Conservation (phyloP, 2,797 vertebrate species). For the Tauraco hartlaubi region DNA sequence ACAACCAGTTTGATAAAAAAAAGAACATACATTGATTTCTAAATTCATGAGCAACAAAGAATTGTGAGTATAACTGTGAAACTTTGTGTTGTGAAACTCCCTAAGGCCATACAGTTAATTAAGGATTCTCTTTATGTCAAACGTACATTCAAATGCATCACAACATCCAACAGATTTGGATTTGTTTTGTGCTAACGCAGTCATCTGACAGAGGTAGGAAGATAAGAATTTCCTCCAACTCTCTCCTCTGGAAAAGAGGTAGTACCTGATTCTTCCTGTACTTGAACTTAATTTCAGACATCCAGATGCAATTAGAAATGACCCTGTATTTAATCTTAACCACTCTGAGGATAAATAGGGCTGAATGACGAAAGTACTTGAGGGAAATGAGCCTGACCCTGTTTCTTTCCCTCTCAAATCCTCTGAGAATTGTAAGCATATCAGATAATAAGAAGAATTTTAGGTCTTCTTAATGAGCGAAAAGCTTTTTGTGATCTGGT, state of each 20-base stretch:
- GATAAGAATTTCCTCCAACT: conserved; percentile 35
- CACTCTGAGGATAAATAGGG: background rate
- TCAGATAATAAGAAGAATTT: background rate
- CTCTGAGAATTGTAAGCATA: background rate
- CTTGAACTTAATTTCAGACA: conserved; percentile 21
- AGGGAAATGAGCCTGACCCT: background rate
- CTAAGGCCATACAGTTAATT: background rate
- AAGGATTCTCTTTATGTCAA: conserved; percentile 36
- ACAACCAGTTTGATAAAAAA: background rate
- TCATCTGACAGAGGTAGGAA: conserved; percentile 8
- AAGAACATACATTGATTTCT: background rate
- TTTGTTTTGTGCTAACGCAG: background rate
- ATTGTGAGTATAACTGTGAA: background rate
- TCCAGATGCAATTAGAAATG: conserved; percentile 27
- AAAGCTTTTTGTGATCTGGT: background rate
- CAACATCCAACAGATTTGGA: conserved; percentile 25
- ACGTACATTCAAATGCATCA: conserved; percentile 22
- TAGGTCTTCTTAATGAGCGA: background rate
- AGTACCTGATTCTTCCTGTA: background rate
- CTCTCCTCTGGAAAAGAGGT: background rate
- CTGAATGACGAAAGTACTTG: background rate
- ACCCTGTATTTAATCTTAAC: background rate
- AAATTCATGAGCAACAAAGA: background rate
- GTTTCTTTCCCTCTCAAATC: background rate
- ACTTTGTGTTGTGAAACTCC: background rate